These are phyloP conservation scores for Caenorhabditis elegans DNA, from an alignment of 1,140 invertebrate genomes.

Conservation along the genomic window WBcel235 BX284604.4:7430501-7431000, in stretches of 20 bases:
- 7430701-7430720: background rate
- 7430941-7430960: conserved; percentile 9
- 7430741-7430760: background rate
- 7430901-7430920: background rate
- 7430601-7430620: conserved; percentile 20
- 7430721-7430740: background rate
- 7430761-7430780: background rate
- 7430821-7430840: background rate
- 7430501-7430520: background rate
- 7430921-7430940: background rate
- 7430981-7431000: conserved; percentile 20
- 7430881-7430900: no score
- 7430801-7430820: background rate
- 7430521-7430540: background rate
- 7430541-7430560: background rate
- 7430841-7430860: background rate
- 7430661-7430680: conserved; percentile 7
- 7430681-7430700: background rate
- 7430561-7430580: conserved; percentile 7
- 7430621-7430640: conserved; percentile 18
- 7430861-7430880: no score
- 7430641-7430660: background rate
- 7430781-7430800: background rate
- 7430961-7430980: background rate
- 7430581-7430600: conserved; percentile 21